A percentile compares a stretch with the other conserved stretches of the same genome.
phyloP scores from a whole-genome alignment of 2,113 vertebrate species.

The Aviceda subcristata region DNA sequence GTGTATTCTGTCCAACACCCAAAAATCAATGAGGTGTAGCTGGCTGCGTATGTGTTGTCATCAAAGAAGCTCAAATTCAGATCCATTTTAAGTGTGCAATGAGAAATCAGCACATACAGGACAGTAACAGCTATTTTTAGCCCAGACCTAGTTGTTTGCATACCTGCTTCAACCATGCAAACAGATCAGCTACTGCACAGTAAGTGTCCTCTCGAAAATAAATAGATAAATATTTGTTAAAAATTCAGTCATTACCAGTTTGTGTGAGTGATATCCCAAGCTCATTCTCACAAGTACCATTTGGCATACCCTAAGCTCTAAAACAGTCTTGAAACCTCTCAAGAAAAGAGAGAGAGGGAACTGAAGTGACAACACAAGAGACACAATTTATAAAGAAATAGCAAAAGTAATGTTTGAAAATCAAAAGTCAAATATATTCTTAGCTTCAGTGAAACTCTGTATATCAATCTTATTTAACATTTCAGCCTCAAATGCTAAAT shows the following conservation, averaged over 20 bases:
- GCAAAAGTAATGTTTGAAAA: neutral
- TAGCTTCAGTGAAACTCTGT: neutral
- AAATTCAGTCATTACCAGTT: neutral
- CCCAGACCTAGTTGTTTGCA: neutral
- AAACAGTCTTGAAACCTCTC: neutral
- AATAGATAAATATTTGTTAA: neutral
- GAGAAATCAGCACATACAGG: neutral
- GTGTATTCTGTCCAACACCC: neutral
- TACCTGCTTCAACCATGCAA: neutral
- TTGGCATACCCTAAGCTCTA: neutral
- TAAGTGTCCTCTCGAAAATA: neutral
- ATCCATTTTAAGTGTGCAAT: neutral
- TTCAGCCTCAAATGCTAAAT: neutral
- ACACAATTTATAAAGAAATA: neutral
- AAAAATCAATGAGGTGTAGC: slow-evolving; percentile 29
- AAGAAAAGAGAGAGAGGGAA: neutral
- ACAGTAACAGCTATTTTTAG: slow-evolving; percentile 5
- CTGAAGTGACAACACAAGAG: neutral
- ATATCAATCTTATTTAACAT: neutral
- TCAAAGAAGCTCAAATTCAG: neutral
- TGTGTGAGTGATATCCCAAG: neutral
- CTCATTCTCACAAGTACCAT: neutral
- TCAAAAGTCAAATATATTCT: neutral
- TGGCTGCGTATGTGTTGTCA: neutral
- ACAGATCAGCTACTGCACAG: neutral